Evolutionary conservation across 2,888 invertebrate genomes (phyloP), one percentile per base, ranked within the genome.

Genomic region (Hipparchia semele): DNA sequence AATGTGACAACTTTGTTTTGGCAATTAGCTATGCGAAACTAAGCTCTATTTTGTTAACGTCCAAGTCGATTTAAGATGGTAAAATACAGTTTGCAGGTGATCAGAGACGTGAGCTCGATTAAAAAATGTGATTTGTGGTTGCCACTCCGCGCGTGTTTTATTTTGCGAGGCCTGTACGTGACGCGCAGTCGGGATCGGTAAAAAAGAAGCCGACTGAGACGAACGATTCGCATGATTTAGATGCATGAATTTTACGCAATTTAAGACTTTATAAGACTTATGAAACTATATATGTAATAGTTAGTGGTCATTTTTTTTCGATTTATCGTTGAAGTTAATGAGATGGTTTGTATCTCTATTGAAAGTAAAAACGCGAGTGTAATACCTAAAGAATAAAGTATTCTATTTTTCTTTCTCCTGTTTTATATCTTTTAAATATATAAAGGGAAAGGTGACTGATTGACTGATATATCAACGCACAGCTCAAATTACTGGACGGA

Each of bases 91-190:
- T 84, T 85, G 86, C 76, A 76, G 74, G 76, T 76, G 78, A 76
- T 80, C 81, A 79, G 85, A 87, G 88, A 90, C 90, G 90, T 88
- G 92, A 88, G 89, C 88, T 89, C 91, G 92, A 92, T 92, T 92
- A 92, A 92, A 92, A 93, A 93, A 92, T 92, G 90, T 93, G 92
- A 93, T 92, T 92, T 93, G 92, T 91, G 92, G 91, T 87, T 83
- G 87, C 87, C 88, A 87, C 84, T 87, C 87, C 82, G 87, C 89
- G 84, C 90, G 91, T 89, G 89, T 90, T 91, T 91, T 92, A 91
- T 92, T 91, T 91, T 90, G 89, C 90, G 86, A 85, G 84, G 83
- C 82, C 82, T 85, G 89, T 88, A 91, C 91, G 91, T 91, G 92
- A 91, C 88, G 85, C 82, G 85, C 67, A 66, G 75, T 64, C 84